Evolutionary conservation across 1,140 invertebrate species (phyloP), one percentile per base, ranked within the genome.

Genomic region (Laodelphax striatellus): DNA sequence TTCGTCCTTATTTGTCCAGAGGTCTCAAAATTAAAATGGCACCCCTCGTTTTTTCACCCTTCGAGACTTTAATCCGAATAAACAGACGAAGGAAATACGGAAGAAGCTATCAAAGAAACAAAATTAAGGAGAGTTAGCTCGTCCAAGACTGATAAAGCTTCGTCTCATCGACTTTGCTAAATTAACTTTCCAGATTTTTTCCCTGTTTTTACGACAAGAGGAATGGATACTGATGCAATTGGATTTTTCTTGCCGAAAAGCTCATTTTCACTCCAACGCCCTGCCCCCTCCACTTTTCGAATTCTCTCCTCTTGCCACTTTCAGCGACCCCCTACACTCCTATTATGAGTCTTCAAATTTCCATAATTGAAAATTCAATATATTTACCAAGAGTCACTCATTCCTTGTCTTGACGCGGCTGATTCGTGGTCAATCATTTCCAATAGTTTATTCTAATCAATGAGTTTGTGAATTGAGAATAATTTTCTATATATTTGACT

Each of bases 71-170:
- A 58, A 16, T 54, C 34, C 16, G 24, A 19, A 55, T 62, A 60
- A 24, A 60, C 50, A 54, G 13, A 50, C 21, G 46, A 50, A 50
- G 34, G 34, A 50, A 50, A 50, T 50, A 50, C 16, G 46, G 21
- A 50, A 50, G 46, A 50, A 50, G 46, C 46, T 50, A 50, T 50
- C 46, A 50, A 50, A 50, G 46, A 50, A 50, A 50, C 21, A 22
- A 50, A 50, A 50, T 50, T 50, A 50, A 50, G 46, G 21, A 17
- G 46, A 50, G 21, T 50, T 22, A 19, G 16, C 46, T 50, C 16
- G 21, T 22, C 34, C 34, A 38, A 38, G 34, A 38, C 34, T 38
- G 34, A 38, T 38, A 38, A 38, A 38, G 34, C 34, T 38, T 38
- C 34, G 34, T 38, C 34, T 38, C 34, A 38, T 50, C 46, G 21